Conservation (phyloP, 2,888 invertebrate genomes). For the Cosmia pyralina region DNA sequence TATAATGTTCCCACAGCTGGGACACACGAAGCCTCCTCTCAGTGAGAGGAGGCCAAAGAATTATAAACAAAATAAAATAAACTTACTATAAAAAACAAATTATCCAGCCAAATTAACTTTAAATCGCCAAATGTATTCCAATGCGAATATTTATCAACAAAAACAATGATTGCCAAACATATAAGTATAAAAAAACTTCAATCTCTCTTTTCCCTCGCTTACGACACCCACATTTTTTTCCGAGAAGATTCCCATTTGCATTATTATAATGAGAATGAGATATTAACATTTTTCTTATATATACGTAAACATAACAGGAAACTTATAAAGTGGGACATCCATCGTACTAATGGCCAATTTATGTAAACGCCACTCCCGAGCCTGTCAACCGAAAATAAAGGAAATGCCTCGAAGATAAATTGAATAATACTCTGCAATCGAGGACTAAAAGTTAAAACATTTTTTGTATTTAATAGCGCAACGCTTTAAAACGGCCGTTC, state of each 20-base stretch:
- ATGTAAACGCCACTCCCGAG: slow-evolving; percentile 61
- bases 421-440: slow-evolving; percentile 55
- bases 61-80: not conserved
- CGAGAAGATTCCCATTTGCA: slow-evolving; percentile 44
- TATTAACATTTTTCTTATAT: slow-evolving; percentile 52
- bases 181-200: slow-evolving; percentile 7
- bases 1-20: too few relatives aligned
- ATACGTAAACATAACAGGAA: slow-evolving; percentile 56
- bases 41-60: too few relatives aligned
- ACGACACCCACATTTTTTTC: slow-evolving; percentile 25
- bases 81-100: not conserved
- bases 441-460: slow-evolving; percentile 36
- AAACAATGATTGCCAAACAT: not conserved
- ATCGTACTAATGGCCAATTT: slow-evolving; percentile 66
- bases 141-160: slow-evolving; percentile 1
- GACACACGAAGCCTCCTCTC: too few relatives aligned
- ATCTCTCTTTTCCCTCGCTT: slow-evolving; percentile 5
- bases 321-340: slow-evolving; percentile 60
- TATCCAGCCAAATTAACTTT: not conserved
- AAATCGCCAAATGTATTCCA: not conserved
- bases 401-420: slow-evolving; percentile 58
- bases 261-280: slow-evolving; percentile 49
- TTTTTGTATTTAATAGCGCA: slow-evolving; percentile 16
- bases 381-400: slow-evolving; percentile 54
- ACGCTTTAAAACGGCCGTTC: not conserved